These are phyloP conservation scores for Platyrinchus mystaceus DNA, from an alignment of 2,797 vertebrate species.

Conservation along the genomic window DNA sequence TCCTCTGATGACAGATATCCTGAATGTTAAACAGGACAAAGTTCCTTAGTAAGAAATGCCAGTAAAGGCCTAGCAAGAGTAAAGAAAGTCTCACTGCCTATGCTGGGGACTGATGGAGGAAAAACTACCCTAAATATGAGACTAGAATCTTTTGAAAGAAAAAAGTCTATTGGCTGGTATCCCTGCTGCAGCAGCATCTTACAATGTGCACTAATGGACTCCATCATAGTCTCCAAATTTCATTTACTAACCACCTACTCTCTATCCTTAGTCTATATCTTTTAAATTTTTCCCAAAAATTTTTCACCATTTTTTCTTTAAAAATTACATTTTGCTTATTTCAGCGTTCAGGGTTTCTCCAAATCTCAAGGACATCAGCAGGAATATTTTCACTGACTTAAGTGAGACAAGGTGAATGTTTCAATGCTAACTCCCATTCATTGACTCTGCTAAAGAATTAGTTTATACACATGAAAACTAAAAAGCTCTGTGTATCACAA, in stretches of 20 bases:
- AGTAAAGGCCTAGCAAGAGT: background rate
- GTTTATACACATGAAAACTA: background rate
- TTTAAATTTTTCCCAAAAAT: background rate
- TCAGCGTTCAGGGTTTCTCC: background rate
- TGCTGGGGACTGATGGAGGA: background rate
- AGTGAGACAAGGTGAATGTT: background rate
- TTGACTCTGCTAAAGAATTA: background rate
- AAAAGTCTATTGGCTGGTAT: background rate
- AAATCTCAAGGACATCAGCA: background rate
- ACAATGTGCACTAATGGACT: background rate
- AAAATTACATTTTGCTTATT: background rate
- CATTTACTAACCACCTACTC: background rate
- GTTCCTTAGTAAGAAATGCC: background rate
- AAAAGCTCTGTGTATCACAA: background rate
- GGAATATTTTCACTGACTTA: background rate
- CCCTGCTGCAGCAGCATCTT: background rate
- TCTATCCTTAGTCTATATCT: background rate
- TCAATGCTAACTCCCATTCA: background rate
- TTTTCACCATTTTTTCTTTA: background rate
- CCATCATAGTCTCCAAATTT: background rate
- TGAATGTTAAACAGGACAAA: fast-evolving
- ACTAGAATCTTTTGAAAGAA: background rate
- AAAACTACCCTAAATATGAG: background rate
- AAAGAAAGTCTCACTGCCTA: background rate
- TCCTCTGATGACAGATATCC: background rate